phyloP scores from a whole-genome alignment of 2,797 vertebrate species.

The Enteromius fasciolatus region DNA sequence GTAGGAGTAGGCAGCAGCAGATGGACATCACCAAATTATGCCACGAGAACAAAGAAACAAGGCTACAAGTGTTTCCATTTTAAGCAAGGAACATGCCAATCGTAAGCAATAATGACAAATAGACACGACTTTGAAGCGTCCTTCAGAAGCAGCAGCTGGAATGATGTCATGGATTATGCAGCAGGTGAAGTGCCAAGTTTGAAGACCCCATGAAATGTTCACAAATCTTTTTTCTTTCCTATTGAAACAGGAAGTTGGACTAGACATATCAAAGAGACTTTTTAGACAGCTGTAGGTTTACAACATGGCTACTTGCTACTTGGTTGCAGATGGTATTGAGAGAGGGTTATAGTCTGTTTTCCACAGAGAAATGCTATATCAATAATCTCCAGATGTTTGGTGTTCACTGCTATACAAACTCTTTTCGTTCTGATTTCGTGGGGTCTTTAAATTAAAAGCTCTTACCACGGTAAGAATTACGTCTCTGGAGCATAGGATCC shows the following conservation, averaged over 20 bases:
- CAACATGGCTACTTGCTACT: neutral
- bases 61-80: neutral
- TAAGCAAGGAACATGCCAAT: slow-evolving; percentile 25
- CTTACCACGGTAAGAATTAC: slow-evolving; percentile 95
- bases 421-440: neutral
- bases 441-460: slow-evolving; percentile 23
- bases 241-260: neutral
- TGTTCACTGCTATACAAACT: neutral
- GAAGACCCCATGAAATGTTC: slow-evolving; percentile 3
- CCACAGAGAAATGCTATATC: neutral
- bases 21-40: slow-evolving; percentile 8
- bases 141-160: slow-evolving; percentile 33
- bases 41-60: slow-evolving; percentile 27
- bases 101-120: slow-evolving; percentile 25
- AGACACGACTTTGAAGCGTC: slow-evolving; percentile 36
- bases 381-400: neutral
- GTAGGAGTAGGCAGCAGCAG: neutral
- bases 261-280: neutral
- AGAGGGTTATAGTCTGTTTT: neutral
- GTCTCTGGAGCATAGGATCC: slow-evolving; percentile 91
- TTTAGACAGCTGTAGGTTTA: neutral
- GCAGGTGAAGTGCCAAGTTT: slow-evolving; percentile 8
- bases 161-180: slow-evolving; percentile 46
- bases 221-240: neutral
- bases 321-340: neutral